Evolutionary conservation across 1,140 invertebrate genomes (phyloP).

Genomic region (Trinorchestia longiramus): DNA sequence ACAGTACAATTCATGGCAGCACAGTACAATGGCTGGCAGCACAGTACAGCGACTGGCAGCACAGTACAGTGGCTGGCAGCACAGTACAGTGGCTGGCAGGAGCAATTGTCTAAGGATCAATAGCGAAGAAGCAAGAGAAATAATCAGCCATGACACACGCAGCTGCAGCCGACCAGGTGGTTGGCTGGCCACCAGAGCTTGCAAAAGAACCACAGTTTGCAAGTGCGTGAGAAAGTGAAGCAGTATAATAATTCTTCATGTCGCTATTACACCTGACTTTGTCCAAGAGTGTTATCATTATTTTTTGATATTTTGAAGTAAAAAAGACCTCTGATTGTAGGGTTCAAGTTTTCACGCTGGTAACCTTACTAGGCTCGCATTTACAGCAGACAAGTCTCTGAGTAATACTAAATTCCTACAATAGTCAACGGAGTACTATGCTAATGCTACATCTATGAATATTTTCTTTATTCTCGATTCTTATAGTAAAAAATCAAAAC

Average conservation of each 20-base stretch:
- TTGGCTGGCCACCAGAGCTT: background rate
- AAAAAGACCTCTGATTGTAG: background rate
- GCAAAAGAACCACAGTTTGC: background rate
- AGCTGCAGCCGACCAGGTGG: background rate
- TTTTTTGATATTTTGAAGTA: background rate
- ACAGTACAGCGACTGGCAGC: background rate
- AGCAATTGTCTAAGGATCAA: background rate
- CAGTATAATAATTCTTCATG: background rate
- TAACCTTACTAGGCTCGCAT: background rate
- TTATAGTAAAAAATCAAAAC: background rate
- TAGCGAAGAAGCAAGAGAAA: background rate
- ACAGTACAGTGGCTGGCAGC: background rate
- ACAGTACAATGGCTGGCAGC: background rate
- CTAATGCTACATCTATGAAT: background rate
- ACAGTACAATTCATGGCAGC: background rate
- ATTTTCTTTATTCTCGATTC: background rate
- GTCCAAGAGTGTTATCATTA: too few relatives aligned
- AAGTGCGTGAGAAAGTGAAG: background rate
- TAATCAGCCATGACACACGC: background rate
- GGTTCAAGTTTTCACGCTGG: background rate
- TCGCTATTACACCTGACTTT: too few relatives aligned
- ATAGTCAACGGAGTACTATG: background rate
- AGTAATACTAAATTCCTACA: background rate
- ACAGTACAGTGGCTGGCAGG: background rate
- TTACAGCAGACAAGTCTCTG: background rate